Conservation (phyloP, 2,888 invertebrate genomes). For the Alsophila aescularia region DNA sequence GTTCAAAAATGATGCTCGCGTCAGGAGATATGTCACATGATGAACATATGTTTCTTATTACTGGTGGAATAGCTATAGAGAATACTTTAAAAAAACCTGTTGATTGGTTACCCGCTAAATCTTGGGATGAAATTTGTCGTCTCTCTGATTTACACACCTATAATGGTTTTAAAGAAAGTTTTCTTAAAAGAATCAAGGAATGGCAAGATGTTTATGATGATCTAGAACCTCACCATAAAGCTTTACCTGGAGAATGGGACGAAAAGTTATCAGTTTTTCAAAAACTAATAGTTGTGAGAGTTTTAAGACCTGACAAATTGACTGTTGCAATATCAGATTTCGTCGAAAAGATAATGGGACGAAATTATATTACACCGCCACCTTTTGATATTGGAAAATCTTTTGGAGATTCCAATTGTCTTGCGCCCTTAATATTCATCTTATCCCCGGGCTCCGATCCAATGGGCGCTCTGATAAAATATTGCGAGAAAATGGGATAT, state of each 20-base stretch:
- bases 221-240: slow-evolving; percentile 86
- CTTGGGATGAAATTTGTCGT: slow-evolving; percentile 92
- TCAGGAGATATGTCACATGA: slow-evolving; percentile 84
- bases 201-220: slow-evolving; percentile 90
- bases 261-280: slow-evolving; percentile 86
- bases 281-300: slow-evolving; percentile 88
- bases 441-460: slow-evolving; percentile 93
- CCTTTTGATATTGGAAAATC: slow-evolving; percentile 91
- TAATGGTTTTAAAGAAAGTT: slow-evolving; percentile 81
- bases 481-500: slow-evolving; percentile 89
- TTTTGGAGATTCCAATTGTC: slow-evolving; percentile 89
- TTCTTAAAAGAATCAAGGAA: slow-evolving; percentile 68
- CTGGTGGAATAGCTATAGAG: slow-evolving; percentile 89
- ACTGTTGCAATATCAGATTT: slow-evolving; percentile 86
- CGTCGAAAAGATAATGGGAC: slow-evolving; percentile 87
- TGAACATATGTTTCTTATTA: slow-evolving; percentile 88
- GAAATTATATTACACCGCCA: slow-evolving; percentile 90
- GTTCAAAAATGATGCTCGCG: slow-evolving; percentile 87
- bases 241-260: slow-evolving; percentile 87
- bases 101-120: slow-evolving; percentile 89
- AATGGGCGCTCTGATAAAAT: slow-evolving; percentile 90
- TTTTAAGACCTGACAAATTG: slow-evolving; percentile 91
- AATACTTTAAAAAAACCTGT: slow-evolving; percentile 87
- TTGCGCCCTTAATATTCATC: slow-evolving; percentile 91
- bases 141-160: slow-evolving; percentile 83